A percentile compares a stretch with the other conserved stretches of the same genome.
Conservation (phyloP, 1,140 invertebrate genomes). For the Acyrthosiphon pisum region DNA sequence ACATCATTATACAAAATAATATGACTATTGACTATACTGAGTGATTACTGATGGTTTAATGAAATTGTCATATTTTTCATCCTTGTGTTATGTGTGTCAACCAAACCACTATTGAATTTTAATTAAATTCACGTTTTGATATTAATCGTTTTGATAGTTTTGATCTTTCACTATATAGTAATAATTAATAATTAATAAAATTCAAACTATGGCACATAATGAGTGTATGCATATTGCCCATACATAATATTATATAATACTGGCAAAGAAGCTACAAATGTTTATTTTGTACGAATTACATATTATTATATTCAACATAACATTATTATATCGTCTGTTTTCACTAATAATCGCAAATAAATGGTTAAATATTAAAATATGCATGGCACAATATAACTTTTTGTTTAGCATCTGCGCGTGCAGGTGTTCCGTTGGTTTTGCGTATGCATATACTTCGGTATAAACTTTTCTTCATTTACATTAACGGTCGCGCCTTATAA, state of each 20-base stretch:
- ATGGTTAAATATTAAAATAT: background rate
- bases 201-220: background rate
- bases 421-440: background rate
- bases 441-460: background rate
- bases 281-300: background rate
- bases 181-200: background rate
- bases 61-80: background rate
- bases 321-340: background rate
- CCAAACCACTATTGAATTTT: background rate
- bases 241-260: background rate
- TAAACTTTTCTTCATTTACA: slow-evolving; percentile 4
- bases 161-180: background rate
- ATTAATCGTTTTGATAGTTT: background rate
- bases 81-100: background rate
- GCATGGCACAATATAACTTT: background rate
- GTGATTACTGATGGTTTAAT: background rate
- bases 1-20: no score
- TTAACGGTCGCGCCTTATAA: background rate
- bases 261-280: background rate
- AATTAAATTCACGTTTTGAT: background rate
- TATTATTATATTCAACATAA: background rate
- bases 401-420: background rate
- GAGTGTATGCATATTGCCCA: no score
- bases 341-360: background rate
- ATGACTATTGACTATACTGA: no score